Percentiles rank a stretch among this genome's conserved stretches.
phyloP scores from a whole-genome alignment of 2,797 vertebrate genomes.

The Pristis pectinata region DNA sequence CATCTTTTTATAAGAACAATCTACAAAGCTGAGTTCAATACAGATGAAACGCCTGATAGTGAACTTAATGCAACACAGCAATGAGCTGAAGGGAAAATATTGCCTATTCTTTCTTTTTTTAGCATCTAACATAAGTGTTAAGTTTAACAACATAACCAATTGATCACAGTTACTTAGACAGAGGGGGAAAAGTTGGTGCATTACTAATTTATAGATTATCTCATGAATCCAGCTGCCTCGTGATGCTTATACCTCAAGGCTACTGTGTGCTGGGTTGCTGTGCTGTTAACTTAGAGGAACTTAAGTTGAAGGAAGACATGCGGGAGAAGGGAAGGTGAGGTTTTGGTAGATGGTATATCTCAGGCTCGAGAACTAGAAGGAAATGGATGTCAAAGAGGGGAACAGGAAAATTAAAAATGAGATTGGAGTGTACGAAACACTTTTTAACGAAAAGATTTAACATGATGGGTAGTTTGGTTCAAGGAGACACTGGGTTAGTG shows the following conservation, averaged over 20 bases:
- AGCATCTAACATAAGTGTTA: neutral
- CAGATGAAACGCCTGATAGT: neutral
- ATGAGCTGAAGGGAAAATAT: neutral
- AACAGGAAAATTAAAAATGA: neutral
- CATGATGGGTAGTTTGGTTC: neutral
- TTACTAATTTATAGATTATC: slow-evolving; percentile 1
- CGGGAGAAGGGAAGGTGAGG: neutral
- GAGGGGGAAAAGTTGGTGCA: neutral
- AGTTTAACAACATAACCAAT: neutral
- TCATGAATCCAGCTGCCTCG: neutral
- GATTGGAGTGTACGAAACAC: neutral
- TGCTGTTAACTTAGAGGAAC: neutral
- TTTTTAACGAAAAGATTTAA: neutral
- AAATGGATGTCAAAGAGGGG: neutral
- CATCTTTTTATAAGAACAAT: neutral
- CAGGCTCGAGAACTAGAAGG: neutral
- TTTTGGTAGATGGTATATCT: neutral
- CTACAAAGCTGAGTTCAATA: neutral
- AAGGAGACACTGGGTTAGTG: neutral
- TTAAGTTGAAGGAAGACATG: neutral
- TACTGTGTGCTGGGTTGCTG: neutral
- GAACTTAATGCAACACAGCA: no score
- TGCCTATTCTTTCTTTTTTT: neutral
- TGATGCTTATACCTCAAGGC: neutral
- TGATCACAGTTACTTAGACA: neutral